Base-by-base conservation (phyloP, 2,888 invertebrate species). In the Coecobrya sp. region DNA sequence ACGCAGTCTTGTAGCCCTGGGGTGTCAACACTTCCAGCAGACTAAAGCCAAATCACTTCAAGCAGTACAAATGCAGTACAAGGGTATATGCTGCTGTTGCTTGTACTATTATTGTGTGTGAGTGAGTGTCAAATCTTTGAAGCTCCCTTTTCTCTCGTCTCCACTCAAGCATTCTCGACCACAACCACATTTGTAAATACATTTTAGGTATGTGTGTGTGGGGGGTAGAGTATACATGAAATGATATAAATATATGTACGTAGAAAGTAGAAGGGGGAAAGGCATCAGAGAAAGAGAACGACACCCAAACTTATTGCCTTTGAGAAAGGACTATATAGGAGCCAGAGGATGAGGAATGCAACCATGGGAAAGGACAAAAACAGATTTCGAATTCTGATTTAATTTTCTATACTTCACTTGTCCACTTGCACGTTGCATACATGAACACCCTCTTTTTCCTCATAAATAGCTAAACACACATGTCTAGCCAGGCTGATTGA, bases 401-500 rank as follows among this genome's bases (percentile, higher is more conserved):
- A 84, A 89, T 89, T 89, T 89, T 89, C 82, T 70, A 89, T 89
- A 42, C 73, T 70, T 89, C 89, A 89, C 70, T 25, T 89, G 84
- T 89, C 73, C 84, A 84, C 82, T 82, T 81, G 55, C 59, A 49
- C 10, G 76, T 13, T 76, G 76, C 76, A 76, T 76, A 76, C 76
- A 49, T 76, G 76, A 76, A 49, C 76, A 76, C 76, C 76, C 76
- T 13, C 22, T 76, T 76, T 27, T 25, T 76, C 16, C 68, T 82
- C 82, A 82, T 89, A 82, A 81, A 89, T 88, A 82, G 25, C 42
- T 82, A 42, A 82, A 70, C 70, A 89, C 19, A 59, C 30, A 49
- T 84, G 62, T 84, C 62, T 84, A 81, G 30, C 0, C 30, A 30
- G 79, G 16, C 81, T 81, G 81, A 79, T 79, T 79, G 79, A 79